phyloP scores from a whole-genome alignment of 2,113 vertebrate genomes.

The Gallinago jamesoni region DNA sequence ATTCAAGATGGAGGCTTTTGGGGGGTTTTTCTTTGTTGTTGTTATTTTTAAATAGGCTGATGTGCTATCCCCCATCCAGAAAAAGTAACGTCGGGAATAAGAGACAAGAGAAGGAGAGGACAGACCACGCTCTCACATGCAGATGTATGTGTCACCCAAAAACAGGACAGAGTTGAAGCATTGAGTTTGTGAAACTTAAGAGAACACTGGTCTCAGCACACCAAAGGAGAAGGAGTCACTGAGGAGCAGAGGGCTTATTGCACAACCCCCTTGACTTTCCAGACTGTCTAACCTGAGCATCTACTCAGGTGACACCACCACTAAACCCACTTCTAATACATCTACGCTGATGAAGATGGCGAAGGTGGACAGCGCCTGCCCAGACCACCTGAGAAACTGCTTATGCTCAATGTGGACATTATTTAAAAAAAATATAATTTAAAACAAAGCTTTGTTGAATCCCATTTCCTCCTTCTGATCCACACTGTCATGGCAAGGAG shows the following conservation, averaged over 20 bases:
- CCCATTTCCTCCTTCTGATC: background rate
- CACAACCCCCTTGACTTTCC: background rate
- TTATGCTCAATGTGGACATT: background rate
- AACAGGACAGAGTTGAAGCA: background rate
- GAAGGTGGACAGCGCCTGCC: background rate
- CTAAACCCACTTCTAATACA: background rate
- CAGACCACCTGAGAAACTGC: background rate
- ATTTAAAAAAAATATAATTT: background rate
- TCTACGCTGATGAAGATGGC: rapidly evolving
- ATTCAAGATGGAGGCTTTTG: background rate
- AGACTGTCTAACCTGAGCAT: background rate
- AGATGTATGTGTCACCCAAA: background rate
- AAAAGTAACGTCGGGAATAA: background rate
- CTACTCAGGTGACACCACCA: background rate
- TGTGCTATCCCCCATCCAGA: background rate
- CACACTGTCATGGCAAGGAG: background rate
- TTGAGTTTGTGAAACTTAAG: background rate
- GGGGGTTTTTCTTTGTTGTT: no score
- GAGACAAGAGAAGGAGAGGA: background rate
- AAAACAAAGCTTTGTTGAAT: background rate
- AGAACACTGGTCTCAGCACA: background rate
- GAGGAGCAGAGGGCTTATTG: background rate
- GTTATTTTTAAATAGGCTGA: background rate
- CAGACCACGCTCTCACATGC: background rate
- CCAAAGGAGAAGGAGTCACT: background rate